Percentiles rank a stretch among this genome's conserved stretches.
Evolutionary conservation across 2,113 vertebrate genomes (phyloP).

Genomic region (Notarius lentiginosus): DNA sequence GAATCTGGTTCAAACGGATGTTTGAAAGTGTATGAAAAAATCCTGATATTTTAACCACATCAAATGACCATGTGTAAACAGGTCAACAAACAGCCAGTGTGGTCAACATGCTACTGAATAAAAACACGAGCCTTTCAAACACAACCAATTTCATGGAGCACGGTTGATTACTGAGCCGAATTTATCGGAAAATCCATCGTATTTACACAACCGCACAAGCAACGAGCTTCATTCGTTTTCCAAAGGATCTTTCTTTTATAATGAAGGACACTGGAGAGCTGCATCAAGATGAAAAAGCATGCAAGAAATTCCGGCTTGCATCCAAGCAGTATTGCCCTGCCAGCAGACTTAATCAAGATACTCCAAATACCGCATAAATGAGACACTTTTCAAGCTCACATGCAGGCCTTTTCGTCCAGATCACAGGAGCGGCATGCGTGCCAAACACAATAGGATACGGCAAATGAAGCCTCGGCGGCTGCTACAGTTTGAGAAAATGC

Average conservation of each 20-base stretch:
- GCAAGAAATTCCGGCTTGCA: conserved; percentile 10
- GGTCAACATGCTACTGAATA: not conserved
- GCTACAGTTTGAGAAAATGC: conserved; percentile 59
- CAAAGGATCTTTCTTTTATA: not conserved
- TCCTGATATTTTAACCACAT: not conserved
- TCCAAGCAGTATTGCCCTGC: conserved; percentile 40
- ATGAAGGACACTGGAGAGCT: not conserved
- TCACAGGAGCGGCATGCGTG: conserved; percentile 47
- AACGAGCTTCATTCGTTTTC: not conserved
- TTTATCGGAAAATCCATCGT: conserved; percentile 49
- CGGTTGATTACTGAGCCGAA: conserved; percentile 56
- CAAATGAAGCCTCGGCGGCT: conserved; percentile 29
- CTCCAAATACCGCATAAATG: conserved; percentile 58
- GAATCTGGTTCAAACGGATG: not conserved
- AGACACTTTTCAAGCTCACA: conserved; percentile 51
- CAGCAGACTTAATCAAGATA: conserved; percentile 59
- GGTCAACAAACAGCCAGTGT: not conserved
- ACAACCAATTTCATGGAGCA: not conserved
- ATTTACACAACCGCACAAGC: conserved; percentile 40
- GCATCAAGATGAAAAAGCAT: not conserved
- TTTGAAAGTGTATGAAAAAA: not conserved
- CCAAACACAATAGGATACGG: conserved; percentile 12
- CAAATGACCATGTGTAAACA: not conserved
- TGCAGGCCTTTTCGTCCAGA: conserved; percentile 41
- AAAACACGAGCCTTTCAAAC: not conserved